Evolutionary conservation across 2,888 invertebrate genomes (phyloP).

Genomic region (Conomelus anceps): DNA sequence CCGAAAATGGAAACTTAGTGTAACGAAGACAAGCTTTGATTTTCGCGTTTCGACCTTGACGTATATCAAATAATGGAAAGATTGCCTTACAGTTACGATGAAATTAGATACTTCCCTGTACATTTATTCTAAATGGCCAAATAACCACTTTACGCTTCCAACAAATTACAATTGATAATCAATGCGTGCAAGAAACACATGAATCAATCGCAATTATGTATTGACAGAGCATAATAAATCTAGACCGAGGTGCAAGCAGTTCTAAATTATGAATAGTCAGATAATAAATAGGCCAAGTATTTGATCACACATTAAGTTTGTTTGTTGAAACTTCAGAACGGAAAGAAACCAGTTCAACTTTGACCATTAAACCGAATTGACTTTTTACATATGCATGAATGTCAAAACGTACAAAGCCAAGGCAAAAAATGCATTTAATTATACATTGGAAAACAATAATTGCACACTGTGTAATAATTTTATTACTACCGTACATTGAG

Average conservation of each 20-base stretch:
- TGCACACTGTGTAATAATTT: background rate
- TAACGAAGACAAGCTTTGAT: background rate
- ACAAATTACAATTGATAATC: background rate
- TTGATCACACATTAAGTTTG: background rate
- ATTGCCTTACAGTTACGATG: background rate
- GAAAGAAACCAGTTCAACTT: background rate
- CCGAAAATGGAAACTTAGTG: background rate
- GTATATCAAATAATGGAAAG: background rate
- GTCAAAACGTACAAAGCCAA: background rate
- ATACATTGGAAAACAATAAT: background rate
- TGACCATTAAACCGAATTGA: background rate
- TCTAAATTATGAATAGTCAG: background rate
- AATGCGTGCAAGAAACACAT: background rate
- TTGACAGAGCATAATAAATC: background rate
- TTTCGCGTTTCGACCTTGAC: background rate
- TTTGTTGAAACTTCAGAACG: background rate
- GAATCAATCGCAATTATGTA: background rate
- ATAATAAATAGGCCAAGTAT: background rate
- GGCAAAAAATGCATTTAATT: background rate
- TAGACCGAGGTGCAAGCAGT: background rate
- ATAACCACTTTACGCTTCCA: background rate
- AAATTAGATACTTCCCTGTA: background rate
- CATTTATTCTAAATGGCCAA: background rate
- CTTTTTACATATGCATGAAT: background rate
- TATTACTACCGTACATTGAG: too few relatives aligned